A percentile compares a stretch with the other conserved stretches of the same genome.
Conservation (phyloP, 2,797 vertebrate genomes). For the Mareca penelope region DNA sequence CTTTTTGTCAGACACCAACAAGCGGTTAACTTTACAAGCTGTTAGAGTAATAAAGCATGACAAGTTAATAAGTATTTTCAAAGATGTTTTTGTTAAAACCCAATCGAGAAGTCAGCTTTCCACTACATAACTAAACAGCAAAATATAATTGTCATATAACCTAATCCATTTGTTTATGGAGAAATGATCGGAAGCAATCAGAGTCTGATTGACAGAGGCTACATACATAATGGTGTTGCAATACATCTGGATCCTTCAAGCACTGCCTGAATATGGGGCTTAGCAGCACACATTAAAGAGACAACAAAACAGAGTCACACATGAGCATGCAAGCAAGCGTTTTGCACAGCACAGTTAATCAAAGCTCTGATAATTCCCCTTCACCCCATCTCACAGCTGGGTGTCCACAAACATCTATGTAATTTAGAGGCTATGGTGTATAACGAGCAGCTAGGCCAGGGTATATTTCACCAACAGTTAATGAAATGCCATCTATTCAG, state of each 20-base stretch:
- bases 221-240: not conserved
- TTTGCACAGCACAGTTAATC: not conserved
- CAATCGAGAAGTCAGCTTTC: not conserved
- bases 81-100: not conserved
- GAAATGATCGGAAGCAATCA: not conserved
- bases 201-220: not conserved
- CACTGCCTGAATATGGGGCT: not conserved
- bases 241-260: not conserved
- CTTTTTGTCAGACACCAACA: not conserved
- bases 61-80: conserved; percentile 39
- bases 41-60: not conserved
- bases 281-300: not conserved
- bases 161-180: not conserved
- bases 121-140: not conserved
- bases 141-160: not conserved
- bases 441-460: not conserved
- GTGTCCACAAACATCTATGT: not conserved
- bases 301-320: not conserved
- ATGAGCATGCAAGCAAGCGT: not conserved
- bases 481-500: not conserved
- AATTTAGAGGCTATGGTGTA: not conserved
- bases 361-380: not conserved
- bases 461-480: not conserved
- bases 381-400: not conserved
- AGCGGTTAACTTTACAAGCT: not conserved